These are phyloP conservation scores for roundworm (Caenorhabditis elegans) DNA, from an alignment of 1,140 invertebrate species.

Conservation along the genomic window DNA sequence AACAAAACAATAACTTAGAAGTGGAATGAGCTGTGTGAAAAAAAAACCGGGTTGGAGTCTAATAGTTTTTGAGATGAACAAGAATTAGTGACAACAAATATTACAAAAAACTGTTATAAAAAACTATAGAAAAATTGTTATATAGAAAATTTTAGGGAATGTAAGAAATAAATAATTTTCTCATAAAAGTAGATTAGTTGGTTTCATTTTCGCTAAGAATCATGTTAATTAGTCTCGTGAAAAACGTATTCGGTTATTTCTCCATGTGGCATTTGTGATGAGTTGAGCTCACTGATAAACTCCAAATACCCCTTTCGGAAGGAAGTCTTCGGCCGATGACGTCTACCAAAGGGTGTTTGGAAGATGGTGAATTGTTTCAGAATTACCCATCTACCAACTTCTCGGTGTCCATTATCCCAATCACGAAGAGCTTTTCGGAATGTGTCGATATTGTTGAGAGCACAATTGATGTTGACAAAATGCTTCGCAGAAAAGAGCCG, in stretches of 20 bases:
- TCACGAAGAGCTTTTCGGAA: neutral
- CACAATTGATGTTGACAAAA: conserved; percentile 1
- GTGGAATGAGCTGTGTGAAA: too few species aligned
- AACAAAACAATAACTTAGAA: too few species aligned
- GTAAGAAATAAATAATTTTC: too few species aligned
- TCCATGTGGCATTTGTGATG: neutral
- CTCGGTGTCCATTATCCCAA: neutral
- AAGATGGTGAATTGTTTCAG: conserved; percentile 12
- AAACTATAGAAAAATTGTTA: neutral
- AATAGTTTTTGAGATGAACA: too few species aligned
- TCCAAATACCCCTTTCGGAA: neutral
- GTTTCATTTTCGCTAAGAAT: too few species aligned
- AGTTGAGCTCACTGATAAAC: neutral
- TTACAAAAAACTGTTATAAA: neutral
- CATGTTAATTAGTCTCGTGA: neutral
- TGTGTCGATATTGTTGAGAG: neutral
- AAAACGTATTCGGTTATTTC: conserved; percentile 14
- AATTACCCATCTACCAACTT: neutral
- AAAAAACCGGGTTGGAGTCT: too few species aligned
- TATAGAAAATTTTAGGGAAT: too few species aligned
- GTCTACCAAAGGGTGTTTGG: neutral
- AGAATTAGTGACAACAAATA: too few species aligned
- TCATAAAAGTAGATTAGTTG: neutral
- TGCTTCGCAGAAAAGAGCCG: neutral
- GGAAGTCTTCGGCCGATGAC: neutral